Evolutionary conservation across 37 sponge, comb jelly and placozoan species (phyloP).

Genomic region (Chondrosia reniformis): DNA sequence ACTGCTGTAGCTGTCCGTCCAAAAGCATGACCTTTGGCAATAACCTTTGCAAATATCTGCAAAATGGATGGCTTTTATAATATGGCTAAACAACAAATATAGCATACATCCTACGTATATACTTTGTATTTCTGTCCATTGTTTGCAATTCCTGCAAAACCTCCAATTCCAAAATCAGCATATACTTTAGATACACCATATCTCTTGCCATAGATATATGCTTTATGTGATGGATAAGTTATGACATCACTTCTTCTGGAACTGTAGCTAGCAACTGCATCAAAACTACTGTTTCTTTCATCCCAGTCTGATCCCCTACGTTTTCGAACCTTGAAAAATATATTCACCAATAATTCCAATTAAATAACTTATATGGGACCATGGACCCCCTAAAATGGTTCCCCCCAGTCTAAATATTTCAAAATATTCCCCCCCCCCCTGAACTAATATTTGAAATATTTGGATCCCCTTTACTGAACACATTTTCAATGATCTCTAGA

Average conservation of each 20-base stretch:
- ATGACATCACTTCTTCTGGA: slow-evolving; percentile 26
- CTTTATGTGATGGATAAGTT: slow-evolving; percentile 47
- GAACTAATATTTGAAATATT: too few relatives aligned
- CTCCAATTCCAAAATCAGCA: slow-evolving; percentile 35
- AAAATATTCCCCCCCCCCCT: too few relatives aligned
- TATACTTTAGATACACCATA: slow-evolving; percentile 37
- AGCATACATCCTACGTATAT: background rate
- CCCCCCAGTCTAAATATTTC: too few relatives aligned
- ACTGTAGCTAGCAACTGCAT: slow-evolving; percentile 31
- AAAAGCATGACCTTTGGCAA: slow-evolving; percentile 45
- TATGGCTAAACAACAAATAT: too few relatives aligned
- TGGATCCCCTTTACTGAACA: too few relatives aligned
- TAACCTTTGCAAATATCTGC: slow-evolving; percentile 33
- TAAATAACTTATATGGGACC: too few relatives aligned
- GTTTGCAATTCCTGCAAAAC: slow-evolving; percentile 31
- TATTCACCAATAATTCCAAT: too few relatives aligned
- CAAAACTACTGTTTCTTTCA: slow-evolving; percentile 11
- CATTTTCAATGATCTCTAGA: too few relatives aligned
- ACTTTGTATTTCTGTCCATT: slow-evolving; percentile 21
- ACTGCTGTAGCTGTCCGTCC: slow-evolving; percentile 25
- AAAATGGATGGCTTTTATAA: too few relatives aligned
- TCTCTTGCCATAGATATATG: slow-evolving; percentile 54
- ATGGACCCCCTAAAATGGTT: too few relatives aligned
- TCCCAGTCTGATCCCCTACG: slow-evolving; percentile 46
- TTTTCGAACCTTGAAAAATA: too few relatives aligned